Percentiles rank a stretch among this genome's conserved stretches.
Conservation (phyloP, 1,140 invertebrate genomes). For the Cylas formicarius region DNA sequence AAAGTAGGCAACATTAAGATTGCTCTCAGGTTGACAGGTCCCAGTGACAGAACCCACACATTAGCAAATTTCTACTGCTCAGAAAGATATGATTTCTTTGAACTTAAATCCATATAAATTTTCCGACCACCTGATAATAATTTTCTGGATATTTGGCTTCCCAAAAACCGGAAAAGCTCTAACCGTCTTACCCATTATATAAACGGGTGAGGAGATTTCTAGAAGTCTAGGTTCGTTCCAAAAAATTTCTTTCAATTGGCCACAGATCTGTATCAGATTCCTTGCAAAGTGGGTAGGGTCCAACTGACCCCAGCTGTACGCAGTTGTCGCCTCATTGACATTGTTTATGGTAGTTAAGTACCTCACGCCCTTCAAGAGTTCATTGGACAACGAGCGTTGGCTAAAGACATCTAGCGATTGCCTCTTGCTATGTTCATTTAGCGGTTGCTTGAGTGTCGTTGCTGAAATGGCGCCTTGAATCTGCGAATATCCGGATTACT, state of each 20-base stretch:
- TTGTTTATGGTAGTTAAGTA: constrained; percentile 31
- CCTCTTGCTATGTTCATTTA: constrained; percentile 24
- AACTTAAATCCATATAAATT: no score
- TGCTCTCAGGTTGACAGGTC: no score
- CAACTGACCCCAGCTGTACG: constrained; percentile 31
- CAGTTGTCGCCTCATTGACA: constrained; percentile 18
- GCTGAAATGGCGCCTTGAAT: constrained; percentile 23
- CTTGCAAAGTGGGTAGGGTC: constrained; percentile 23
- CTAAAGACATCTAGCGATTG: constrained; percentile 31
- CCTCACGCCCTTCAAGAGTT: constrained; percentile 32
- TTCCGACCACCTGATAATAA: not conserved
- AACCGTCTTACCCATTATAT: constrained; percentile 30
- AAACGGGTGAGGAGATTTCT: constrained; percentile 41
- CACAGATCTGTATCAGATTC: constrained; percentile 28
- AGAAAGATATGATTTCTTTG: no score
- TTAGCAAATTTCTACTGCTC: no score
- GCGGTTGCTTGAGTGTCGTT: constrained; percentile 17
- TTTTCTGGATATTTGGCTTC: not conserved
- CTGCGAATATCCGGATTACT: constrained; percentile 1
- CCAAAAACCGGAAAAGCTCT: not conserved
- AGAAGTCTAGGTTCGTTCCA: constrained; percentile 40
- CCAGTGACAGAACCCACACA: no score
- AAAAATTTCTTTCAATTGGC: constrained; percentile 38
- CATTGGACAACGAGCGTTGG: constrained; percentile 32
- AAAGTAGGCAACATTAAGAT: no score